Percentiles rank a stretch among this genome's conserved stretches.
These are phyloP conservation scores for Nansenia antarctica DNA, from an alignment of 2,113 vertebrate species.

Conservation along the genomic window DNA sequence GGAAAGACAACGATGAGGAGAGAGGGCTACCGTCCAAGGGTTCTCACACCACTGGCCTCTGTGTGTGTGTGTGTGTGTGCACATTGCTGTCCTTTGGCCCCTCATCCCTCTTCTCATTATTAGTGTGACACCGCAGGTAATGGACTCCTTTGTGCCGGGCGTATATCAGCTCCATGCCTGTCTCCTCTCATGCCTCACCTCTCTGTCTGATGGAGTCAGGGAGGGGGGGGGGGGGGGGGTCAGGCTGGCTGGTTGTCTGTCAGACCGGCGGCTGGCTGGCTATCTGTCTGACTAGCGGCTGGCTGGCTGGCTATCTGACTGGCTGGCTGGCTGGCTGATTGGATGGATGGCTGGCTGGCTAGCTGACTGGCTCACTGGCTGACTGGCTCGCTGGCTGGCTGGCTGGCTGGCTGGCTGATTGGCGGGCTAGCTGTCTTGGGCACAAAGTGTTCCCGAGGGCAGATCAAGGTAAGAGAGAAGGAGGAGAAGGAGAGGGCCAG, in stretches of 20 bases:
- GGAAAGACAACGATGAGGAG: conserved; percentile 36
- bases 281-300: too few relatives aligned
- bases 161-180: conserved; percentile 66
- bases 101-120: conserved; percentile 53
- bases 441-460: too few relatives aligned
- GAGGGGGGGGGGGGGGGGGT: not conserved
- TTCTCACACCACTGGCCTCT: conserved; percentile 29
- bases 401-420: too few relatives aligned
- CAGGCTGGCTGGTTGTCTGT: not conserved
- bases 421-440: too few relatives aligned
- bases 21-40: conserved; percentile 43
- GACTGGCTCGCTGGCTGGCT: too few relatives aligned
- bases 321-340: too few relatives aligned
- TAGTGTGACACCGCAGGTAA: conserved; percentile 60
- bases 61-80: conserved; percentile 10
- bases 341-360: too few relatives aligned
- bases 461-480: too few relatives aligned
- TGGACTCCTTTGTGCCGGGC: conserved; percentile 62
- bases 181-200: conserved; percentile 23
- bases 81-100: conserved; percentile 19
- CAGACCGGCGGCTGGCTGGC: too few relatives aligned
- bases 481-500: not conserved
- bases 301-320: not conserved
- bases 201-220: conserved; percentile 41
- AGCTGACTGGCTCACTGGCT: too few relatives aligned